Evolutionary conservation across 2,113 vertebrate genomes (phyloP).

Genomic region (Strigops habroptila): DNA sequence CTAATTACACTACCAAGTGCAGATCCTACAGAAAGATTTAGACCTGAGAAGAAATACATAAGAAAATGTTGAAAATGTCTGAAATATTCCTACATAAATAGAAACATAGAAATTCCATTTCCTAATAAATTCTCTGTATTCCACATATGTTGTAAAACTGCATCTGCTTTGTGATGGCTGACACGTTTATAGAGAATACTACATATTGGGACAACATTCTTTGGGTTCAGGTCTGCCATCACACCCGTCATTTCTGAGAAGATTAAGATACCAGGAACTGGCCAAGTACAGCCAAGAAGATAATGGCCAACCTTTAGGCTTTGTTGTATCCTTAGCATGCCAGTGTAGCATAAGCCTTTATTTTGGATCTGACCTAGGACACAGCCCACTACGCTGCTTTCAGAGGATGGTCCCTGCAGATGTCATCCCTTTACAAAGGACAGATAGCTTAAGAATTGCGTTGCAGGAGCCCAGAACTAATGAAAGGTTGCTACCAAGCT

Average conservation of each 20-base stretch:
- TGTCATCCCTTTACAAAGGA: neutral
- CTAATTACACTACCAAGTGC: neutral
- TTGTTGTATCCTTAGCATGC: fast-evolving
- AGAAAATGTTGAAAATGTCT: neutral
- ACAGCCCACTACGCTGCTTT: fast-evolving
- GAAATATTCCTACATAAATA: neutral
- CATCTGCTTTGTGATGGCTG: neutral
- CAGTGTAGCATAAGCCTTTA: fast-evolving
- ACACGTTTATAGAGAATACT: neutral
- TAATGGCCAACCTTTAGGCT: neutral
- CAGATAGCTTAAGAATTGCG: neutral
- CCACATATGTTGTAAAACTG: neutral
- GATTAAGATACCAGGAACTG: neutral
- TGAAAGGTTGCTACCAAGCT: neutral
- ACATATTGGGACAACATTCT: neutral
- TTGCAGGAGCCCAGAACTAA: neutral
- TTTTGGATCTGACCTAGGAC: neutral
- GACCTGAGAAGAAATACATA: neutral
- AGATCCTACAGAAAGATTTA: neutral
- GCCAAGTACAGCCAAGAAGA: neutral
- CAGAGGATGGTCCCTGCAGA: neutral
- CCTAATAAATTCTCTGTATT: neutral
- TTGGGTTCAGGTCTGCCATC: neutral
- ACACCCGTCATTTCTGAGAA: neutral
- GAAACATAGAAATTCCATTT: neutral